Base-by-base conservation (phyloP, 2,888 invertebrate genomes). In the Lasioglossum vierecki region DNA sequence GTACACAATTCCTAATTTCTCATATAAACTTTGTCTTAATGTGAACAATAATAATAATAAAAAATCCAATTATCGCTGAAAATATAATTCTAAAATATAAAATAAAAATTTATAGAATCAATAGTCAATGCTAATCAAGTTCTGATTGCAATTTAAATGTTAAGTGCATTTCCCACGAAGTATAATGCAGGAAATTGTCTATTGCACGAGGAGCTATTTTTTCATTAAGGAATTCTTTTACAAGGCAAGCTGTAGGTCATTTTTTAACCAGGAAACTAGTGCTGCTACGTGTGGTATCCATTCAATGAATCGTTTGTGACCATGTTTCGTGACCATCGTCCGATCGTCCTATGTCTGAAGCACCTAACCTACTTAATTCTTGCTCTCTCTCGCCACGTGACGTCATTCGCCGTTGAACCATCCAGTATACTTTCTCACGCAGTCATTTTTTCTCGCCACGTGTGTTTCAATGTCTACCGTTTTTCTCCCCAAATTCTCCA, bases 331-430 rank as follows among this genome's bases (percentile, higher is more conserved):
- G 87, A 80, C 78, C 87, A 80, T 86, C 85, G 78, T 82, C 75
- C 86, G 73, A 88, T 86, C 88, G 88, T 89, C 85, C 87, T 83
- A 63, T 85, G 89, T 89, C 84, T 88, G 86, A 88, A 88, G 80
- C 80, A 88, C 75, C 85, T 93, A 92, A 93, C 93, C 93, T 93
- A 93, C 93, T 93, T 93, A 90, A 86, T 82, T 81, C 87, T 89
- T 88, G 92, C 92, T 92, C 92, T 93, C 93, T 93, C 93, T 91
- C 87, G 83, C 86, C 88, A 15, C 60, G 88, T 93, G 93, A 92
- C 93, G 93, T 92, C 92, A 92, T 44, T 78, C 46, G 76, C 81
- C 80, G 72, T 35, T 35, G 35, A 66, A 66, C 30, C 18, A 11
- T 18, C 53, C 13, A 49, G 30, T 39, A 66, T 44, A 73, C 39